A percentile compares a stretch with the other conserved stretches of the same genome.
Conservation (phyloP, 2,797 vertebrate genomes). For the Gymnothorax reevesii region DNA sequence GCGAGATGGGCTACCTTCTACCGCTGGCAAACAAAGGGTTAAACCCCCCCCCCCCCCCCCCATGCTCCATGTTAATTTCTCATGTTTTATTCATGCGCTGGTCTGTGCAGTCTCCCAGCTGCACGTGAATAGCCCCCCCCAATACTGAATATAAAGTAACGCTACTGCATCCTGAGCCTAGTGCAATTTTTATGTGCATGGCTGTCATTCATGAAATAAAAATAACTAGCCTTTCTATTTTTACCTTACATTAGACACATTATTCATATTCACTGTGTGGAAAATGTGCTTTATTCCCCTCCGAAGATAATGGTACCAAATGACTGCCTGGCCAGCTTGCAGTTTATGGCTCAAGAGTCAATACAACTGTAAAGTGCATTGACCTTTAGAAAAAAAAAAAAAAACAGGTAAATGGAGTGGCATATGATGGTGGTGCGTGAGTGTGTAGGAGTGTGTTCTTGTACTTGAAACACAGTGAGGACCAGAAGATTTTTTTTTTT, state of each 20-base stretch:
- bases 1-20: background rate
- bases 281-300: background rate
- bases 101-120: background rate
- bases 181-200: background rate
- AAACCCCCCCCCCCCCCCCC: background rate
- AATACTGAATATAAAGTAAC: background rate
- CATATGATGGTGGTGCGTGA: too few relatives aligned
- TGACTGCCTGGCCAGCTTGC: background rate
- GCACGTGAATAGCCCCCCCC: background rate
- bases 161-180: background rate
- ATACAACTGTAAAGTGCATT: background rate
- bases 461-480: too few relatives aligned
- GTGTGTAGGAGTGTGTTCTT: too few relatives aligned
- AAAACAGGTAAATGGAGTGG: too few relatives aligned
- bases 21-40: background rate
- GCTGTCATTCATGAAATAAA: background rate
- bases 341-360: background rate
- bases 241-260: background rate
- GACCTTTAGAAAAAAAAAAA: background rate
- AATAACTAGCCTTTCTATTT: background rate
- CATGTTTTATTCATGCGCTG: constrained; percentile 21
- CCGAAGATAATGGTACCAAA: background rate
- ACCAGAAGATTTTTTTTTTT: too few relatives aligned
- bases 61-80: constrained; percentile 12
- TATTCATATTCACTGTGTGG: background rate